Conservation (phyloP, 2,797 vertebrate species). For the Hippoglossus hippoglossus region DNA sequence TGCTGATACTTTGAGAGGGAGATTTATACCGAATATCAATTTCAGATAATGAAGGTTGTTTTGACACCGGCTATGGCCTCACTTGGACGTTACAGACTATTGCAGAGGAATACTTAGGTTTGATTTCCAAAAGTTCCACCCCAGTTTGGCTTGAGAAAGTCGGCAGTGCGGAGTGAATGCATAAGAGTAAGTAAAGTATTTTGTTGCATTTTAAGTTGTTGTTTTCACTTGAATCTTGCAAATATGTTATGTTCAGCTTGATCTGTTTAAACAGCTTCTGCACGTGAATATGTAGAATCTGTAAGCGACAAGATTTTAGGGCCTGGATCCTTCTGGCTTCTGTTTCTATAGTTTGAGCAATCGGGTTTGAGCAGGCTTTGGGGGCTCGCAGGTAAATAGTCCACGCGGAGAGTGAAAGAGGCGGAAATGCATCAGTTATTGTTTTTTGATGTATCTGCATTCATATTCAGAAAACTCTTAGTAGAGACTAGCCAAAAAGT, state of each 20-base stretch:
- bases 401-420: too few relatives aligned
- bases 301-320: too few relatives aligned
- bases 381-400: too few relatives aligned
- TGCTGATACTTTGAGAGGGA: slow-evolving; percentile 69
- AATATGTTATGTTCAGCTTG: slow-evolving; percentile 1
- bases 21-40: slow-evolving; percentile 51
- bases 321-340: too few relatives aligned
- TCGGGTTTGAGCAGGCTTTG: too few relatives aligned
- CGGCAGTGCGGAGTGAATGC: background rate
- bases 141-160: slow-evolving; percentile 15
- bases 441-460: too few relatives aligned
- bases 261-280: too few relatives aligned
- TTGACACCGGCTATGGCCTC: slow-evolving; percentile 45
- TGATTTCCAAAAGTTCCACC: slow-evolving; percentile 35
- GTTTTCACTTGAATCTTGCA: slow-evolving; percentile 25
- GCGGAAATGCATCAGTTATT: too few relatives aligned
- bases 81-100: slow-evolving; percentile 27
- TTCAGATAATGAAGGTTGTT: slow-evolving; percentile 52
- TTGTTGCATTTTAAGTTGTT: slow-evolving; percentile 2
- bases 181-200: background rate
- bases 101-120: slow-evolving; percentile 37
- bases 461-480: too few relatives aligned
- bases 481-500: too few relatives aligned
- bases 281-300: too few relatives aligned
- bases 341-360: too few relatives aligned